Evolutionary conservation across 92 coral and sea anemone species (phyloP).

Genomic region (Epizoanthus scotinus): DNA sequence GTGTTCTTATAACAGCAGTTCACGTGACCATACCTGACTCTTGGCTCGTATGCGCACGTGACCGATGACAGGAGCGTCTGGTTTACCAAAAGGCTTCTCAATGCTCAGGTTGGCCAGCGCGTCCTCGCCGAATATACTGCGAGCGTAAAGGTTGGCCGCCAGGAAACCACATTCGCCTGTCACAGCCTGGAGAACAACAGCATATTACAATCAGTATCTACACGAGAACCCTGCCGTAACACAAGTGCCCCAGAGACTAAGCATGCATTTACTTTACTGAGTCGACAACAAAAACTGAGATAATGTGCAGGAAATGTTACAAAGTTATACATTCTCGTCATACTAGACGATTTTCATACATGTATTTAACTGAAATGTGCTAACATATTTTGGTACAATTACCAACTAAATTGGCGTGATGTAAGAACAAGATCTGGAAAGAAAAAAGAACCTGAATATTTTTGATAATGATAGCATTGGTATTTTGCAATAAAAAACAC

Average conservation of each 20-base stretch:
- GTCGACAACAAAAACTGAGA: too few species aligned
- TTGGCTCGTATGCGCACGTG: constrained; percentile 99
- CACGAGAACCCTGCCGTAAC: neutral
- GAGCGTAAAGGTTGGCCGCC: constrained; percentile 98
- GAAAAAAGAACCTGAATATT: too few species aligned
- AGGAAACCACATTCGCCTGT: constrained; percentile 97
- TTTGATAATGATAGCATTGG: too few species aligned
- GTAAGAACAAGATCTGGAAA: too few species aligned
- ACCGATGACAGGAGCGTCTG: constrained; percentile 89
- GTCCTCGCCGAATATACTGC: constrained; percentile 98
- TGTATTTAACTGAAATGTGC: too few species aligned
- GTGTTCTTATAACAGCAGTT: neutral
- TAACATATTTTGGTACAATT: too few species aligned
- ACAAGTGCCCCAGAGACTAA: neutral
- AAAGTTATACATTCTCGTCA: too few species aligned
- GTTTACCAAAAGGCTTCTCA: constrained; percentile 84
- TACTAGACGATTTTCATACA: too few species aligned
- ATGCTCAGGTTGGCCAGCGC: constrained; percentile 95
- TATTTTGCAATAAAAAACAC: too few species aligned
- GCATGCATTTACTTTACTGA: too few species aligned
- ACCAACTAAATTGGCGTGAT: too few species aligned
- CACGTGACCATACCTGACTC: constrained; percentile 76
- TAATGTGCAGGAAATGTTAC: too few species aligned
- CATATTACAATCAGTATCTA: neutral
- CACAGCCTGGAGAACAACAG: constrained; percentile 65